Conservation (phyloP, 2,797 vertebrate genomes). For the Heliangelus exortis region DNA sequence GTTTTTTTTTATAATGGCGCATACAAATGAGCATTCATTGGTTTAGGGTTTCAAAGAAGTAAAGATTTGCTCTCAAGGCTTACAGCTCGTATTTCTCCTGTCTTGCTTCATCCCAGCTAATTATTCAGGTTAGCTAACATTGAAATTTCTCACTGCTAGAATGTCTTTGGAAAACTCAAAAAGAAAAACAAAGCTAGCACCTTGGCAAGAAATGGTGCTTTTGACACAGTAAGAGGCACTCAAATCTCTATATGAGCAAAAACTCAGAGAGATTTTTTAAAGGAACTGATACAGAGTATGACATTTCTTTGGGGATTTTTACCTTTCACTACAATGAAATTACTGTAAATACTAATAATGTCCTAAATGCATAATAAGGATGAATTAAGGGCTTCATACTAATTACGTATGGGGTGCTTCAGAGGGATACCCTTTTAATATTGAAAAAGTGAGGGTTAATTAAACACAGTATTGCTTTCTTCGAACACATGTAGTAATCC, state of each 20-base stretch:
- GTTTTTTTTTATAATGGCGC: not conserved
- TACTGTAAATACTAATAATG: not conserved
- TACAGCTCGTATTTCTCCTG: not conserved
- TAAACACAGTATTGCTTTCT: not conserved
- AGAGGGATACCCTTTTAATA: not conserved
- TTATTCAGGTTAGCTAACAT: not conserved
- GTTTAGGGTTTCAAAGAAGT: not conserved
- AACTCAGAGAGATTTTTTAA: not conserved
- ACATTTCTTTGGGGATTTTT: not conserved
- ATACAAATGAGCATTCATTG: not conserved
- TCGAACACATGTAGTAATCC: not conserved
- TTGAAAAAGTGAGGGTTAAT: not conserved
- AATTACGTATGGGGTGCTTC: not conserved
- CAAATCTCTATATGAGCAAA: rapidly evolving
- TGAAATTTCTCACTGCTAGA: not conserved
- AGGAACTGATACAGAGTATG: not conserved
- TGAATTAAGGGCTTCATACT: not conserved
- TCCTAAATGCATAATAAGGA: not conserved
- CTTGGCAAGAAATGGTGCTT: not conserved
- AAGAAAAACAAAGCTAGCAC: not conserved
- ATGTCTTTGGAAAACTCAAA: not conserved
- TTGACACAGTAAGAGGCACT: not conserved
- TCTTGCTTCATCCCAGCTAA: not conserved
- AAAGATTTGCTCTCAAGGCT: not conserved
- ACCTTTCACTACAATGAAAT: not conserved